Evolutionary conservation across 2,888 invertebrate species (phyloP), one percentile per base, ranked within the genome.

Genomic region (Drosophila longiperda): DNA sequence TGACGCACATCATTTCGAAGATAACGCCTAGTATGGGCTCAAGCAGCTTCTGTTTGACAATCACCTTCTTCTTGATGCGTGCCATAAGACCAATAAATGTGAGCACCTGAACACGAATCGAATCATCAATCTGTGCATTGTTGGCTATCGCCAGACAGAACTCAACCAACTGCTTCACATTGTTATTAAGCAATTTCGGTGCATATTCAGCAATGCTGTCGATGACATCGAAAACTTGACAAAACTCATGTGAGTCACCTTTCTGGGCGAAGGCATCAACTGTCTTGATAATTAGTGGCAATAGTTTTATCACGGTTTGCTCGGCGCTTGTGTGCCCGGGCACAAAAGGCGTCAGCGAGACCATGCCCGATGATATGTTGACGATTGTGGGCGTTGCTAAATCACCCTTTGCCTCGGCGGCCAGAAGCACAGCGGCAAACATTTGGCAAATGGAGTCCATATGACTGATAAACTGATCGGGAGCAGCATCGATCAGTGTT

Each of bases 1-100:
- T 94, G 40, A 93, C 93, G 42, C 96, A 95, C 95, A 97, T 95
- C 60, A 97, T 93, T 67, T 94, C 94, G 88, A 97, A 96, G 53
- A 97, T 92, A 17, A 95, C 95, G 74, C 94, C 94, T 75, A 96
- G 93, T 20, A 96, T 96, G 1, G 96, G 96, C 74, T 95, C 95
- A 33, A 96, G 94, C 58, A 97, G 92, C 88, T 96, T 96, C 83
- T 96, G 94, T 89, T 96, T 97, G 67, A 96, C 93, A 57, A 93
- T 91, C 72, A 95, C 94, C 93, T 96, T 97, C 91, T 96, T 96
- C 92, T 96, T 96, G 3, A 95, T 93, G 65, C 95, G 94, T 15
- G 95, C 95, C 52, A 97, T 89, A 93, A 95, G 95, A 0, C 95
- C 95, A 69, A 96, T 94, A 66, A 96, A 95, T 50, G 94, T 94